Evolutionary conservation across 2,888 invertebrate genomes (phyloP).

Genomic region (Calliopum simillimum): DNA sequence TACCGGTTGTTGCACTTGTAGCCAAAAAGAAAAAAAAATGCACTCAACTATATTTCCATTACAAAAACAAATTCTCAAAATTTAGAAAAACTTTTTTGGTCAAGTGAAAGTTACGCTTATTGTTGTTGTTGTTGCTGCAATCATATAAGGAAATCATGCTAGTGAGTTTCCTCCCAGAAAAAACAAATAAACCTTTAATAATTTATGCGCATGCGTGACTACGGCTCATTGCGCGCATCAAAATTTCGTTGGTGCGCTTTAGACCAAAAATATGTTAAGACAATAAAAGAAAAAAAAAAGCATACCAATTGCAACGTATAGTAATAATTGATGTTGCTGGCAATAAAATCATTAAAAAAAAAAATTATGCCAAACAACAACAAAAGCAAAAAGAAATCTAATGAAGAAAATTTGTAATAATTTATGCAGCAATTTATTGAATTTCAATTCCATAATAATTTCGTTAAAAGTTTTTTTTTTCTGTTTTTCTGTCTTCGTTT

Average conservation of each 20-base stretch:
- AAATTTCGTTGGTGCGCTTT: background rate
- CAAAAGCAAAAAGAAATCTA: background rate
- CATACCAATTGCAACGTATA: background rate
- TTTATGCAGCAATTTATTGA: slow-evolving; percentile 11
- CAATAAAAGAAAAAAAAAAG: background rate
- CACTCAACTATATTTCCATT: too few species aligned
- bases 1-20: too few species aligned
- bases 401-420: slow-evolving; percentile 7
- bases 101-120: slow-evolving; percentile 4
- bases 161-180: background rate
- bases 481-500: too few species aligned
- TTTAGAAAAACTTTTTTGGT: background rate
- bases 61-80: too few species aligned
- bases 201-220: slow-evolving; percentile 9
- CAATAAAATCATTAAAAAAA: background rate
- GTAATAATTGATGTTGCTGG: background rate
- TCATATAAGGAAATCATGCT: slow-evolving; percentile 15
- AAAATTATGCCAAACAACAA: background rate
- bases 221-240: background rate
- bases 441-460: background rate
- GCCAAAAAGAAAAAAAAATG: too few species aligned
- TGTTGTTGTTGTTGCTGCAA: slow-evolving; percentile 11
- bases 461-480: too few species aligned
- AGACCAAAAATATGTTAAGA: background rate
- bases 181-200: background rate